Evolutionary conservation across 2,888 invertebrate species (phyloP).

Genomic region (Macrosoma leucophasiata): DNA sequence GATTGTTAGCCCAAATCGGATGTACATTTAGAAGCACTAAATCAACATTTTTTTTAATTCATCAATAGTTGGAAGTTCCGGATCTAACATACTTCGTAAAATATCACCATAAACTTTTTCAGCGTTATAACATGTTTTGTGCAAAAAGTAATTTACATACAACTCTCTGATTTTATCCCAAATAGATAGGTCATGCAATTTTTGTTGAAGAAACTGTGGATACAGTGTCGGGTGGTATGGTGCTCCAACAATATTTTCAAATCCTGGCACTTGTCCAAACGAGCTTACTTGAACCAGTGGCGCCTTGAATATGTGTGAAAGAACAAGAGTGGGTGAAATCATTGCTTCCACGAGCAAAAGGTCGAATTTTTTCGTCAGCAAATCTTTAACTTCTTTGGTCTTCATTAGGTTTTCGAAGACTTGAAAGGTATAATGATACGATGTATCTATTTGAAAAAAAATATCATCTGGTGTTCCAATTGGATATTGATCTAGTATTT

Average conservation of each 20-base stretch:
- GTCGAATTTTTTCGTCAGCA: slow-evolving; percentile 28
- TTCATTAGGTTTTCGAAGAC: slow-evolving; percentile 26
- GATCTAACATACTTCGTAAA: slow-evolving; percentile 16
- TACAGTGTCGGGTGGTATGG: slow-evolving; percentile 22
- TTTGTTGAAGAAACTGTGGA: slow-evolving; percentile 16
- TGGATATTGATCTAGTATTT: background rate
- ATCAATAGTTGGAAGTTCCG: slow-evolving; percentile 18
- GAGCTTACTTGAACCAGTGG: slow-evolving; percentile 25
- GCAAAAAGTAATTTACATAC: slow-evolving; percentile 7
- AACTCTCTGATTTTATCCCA: slow-evolving; percentile 25
- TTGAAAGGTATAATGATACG: background rate
- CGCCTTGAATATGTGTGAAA: slow-evolving; percentile 21
- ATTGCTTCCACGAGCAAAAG: slow-evolving; percentile 20
- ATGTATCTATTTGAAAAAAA: slow-evolving; percentile 5
- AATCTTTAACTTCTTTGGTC: slow-evolving; percentile 23
- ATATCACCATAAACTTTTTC: slow-evolving; percentile 16
- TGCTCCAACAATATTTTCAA: slow-evolving; percentile 21
- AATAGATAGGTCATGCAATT: slow-evolving; percentile 20
- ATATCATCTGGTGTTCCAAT: slow-evolving; percentile 11
- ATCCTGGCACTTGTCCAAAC: slow-evolving; percentile 16
- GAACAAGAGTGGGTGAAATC: slow-evolving; percentile 12
- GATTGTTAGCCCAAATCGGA: slow-evolving; percentile 39
- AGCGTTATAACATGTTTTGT: slow-evolving; percentile 1
- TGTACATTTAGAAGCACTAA: slow-evolving; percentile 49
- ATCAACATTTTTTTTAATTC: slow-evolving; percentile 37